phyloP scores from a whole-genome alignment of 2,888 invertebrate species.

The Nymphalis c-album region DNA sequence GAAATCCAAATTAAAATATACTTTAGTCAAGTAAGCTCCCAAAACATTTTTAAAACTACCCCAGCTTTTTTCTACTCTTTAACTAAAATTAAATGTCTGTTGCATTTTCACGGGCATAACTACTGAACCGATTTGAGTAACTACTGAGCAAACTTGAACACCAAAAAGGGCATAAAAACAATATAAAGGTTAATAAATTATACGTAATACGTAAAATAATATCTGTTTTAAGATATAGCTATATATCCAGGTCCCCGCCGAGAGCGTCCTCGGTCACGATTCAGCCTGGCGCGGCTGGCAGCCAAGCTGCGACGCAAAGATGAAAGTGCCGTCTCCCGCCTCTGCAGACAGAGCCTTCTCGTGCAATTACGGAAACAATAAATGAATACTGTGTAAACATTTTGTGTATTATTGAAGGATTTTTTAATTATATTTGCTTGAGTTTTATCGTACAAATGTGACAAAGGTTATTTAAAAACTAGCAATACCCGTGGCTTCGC shows the following conservation, averaged over 20 bases:
- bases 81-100: no score
- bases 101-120: no score
- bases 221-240: no score
- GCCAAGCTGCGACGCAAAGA: slow-evolving; percentile 67
- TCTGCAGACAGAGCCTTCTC: slow-evolving; percentile 88
- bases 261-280: slow-evolving; percentile 59
- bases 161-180: no score
- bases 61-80: no score
- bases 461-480: background rate
- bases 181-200: background rate
- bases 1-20: no score
- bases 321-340: slow-evolving; percentile 84
- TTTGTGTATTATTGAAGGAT: slow-evolving; percentile 17
- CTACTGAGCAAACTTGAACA: no score
- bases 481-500: no score
- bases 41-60: no score
- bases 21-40: no score
- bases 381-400: slow-evolving; percentile 43
- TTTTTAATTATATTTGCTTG: no score
- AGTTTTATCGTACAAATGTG: background rate
- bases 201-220: no score
- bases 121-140: background rate
- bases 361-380: slow-evolving; percentile 78
- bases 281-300: slow-evolving; percentile 71
- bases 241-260: slow-evolving; percentile 44